Evolutionary conservation across 2,113 vertebrate genomes (phyloP).

Genomic region (Pipra filicauda): DNA sequence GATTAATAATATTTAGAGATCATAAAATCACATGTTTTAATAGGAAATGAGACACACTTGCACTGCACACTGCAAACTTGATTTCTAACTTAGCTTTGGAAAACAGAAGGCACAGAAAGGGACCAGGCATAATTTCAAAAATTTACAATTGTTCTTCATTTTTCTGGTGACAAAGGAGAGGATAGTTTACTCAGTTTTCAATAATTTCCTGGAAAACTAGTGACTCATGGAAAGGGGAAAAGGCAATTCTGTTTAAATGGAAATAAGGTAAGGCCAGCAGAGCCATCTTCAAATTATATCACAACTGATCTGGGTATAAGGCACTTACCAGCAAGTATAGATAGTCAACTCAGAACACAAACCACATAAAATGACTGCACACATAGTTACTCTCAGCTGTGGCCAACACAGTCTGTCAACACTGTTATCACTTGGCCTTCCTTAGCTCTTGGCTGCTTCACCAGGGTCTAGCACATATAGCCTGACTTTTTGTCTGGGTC

Average conservation of each 20-base stretch:
- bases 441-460: background rate
- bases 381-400: background rate
- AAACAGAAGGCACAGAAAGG: background rate
- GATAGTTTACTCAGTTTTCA: background rate
- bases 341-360: background rate
- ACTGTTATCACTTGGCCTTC: background rate
- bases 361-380: background rate
- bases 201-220: background rate
- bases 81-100: background rate
- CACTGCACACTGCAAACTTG: background rate
- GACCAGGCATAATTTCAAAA: background rate
- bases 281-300: background rate
- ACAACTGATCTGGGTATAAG: background rate
- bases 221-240: background rate
- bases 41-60: background rate
- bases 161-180: background rate
- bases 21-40: background rate
- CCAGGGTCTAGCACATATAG: background rate
- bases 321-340: background rate
- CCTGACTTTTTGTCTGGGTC: background rate
- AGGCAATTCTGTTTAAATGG: background rate
- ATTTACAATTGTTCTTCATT: background rate
- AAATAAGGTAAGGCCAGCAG: background rate
- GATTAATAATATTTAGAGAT: background rate
- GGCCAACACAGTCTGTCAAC: background rate